A percentile compares a stretch with the other conserved stretches of the same genome.
Conservation (phyloP, 2,797 vertebrate species). For the Heteromormyrus szaboi region DNA sequence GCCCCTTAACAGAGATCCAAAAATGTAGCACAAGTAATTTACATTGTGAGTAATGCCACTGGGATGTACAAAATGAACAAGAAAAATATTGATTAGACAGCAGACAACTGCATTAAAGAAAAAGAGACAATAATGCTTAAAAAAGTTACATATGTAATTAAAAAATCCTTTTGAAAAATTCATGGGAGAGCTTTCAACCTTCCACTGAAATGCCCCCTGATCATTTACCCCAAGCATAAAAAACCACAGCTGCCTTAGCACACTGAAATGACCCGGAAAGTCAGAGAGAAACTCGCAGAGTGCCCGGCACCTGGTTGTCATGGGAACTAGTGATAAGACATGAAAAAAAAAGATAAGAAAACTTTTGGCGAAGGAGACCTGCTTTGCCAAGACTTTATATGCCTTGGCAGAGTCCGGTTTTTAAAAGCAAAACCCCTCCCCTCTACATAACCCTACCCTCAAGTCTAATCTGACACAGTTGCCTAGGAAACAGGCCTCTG, state of each 20-base stretch:
- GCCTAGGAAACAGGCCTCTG: slow-evolving; percentile 27
- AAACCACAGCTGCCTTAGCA: not conserved
- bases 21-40: not conserved
- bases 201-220: not conserved
- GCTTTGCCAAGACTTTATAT: slow-evolving; percentile 27
- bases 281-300: not conserved
- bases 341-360: slow-evolving; percentile 30
- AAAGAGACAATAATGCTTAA: not conserved
- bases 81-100: not conserved
- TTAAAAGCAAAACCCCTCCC: slow-evolving; percentile 20
- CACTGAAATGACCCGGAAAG: not conserved
- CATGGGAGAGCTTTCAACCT: slow-evolving; percentile 12
- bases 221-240: slow-evolving; percentile 6
- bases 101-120: slow-evolving; percentile 11
- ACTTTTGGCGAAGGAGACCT: slow-evolving; percentile 25
- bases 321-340: slow-evolving; percentile 38
- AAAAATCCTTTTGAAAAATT: slow-evolving; percentile 17
- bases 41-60: not conserved
- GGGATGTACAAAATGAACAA: slow-evolving; percentile 13
- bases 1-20: not conserved
- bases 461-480: slow-evolving; percentile 28
- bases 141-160: slow-evolving; percentile 5
- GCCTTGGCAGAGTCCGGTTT: slow-evolving; percentile 18
- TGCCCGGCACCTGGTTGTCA: slow-evolving; percentile 38
- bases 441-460: not conserved